Evolutionary conservation across 2,797 vertebrate genomes (phyloP).

Genomic region (Microchirus variegatus): DNA sequence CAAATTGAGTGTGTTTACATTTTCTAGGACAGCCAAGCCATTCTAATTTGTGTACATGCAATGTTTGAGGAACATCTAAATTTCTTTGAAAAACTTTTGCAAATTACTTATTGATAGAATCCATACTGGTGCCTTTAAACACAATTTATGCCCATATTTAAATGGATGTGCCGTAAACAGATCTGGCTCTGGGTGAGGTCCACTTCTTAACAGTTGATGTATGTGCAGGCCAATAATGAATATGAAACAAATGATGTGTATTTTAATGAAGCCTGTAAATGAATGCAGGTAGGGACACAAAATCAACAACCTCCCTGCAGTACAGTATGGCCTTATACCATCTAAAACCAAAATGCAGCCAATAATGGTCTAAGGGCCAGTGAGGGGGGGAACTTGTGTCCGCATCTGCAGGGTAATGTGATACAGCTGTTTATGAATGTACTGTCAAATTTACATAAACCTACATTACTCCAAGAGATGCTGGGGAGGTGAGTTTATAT

Average conservation of each 20-base stretch:
- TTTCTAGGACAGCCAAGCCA: no score
- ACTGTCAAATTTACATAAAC: constrained; percentile 3
- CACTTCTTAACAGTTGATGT: no score
- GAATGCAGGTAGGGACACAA: constrained; percentile 1
- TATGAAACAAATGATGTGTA: not conserved
- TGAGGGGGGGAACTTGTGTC: constrained; percentile 6
- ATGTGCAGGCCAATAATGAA: no score
- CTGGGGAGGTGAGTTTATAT: constrained; percentile 1
- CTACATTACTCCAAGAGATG: not conserved
- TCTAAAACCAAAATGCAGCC: constrained; percentile 14
- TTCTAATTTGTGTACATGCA: no score
- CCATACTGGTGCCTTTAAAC: no score
- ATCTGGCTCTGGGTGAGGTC: no score
- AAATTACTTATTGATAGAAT: no score
- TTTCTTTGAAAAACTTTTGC: no score
- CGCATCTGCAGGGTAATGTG: not conserved
- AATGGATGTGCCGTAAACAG: no score
- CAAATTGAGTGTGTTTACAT: no score
- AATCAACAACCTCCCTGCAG: constrained; percentile 7
- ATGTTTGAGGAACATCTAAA: no score
- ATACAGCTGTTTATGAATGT: constrained; percentile 25
- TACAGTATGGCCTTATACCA: not conserved
- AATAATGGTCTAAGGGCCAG: constrained; percentile 9
- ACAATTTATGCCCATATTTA: no score
- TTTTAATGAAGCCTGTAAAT: not conserved